These are phyloP conservation scores for Dendroctonus valens DNA, from an alignment of 1,140 invertebrate genomes.

Conservation along the genomic window DNA sequence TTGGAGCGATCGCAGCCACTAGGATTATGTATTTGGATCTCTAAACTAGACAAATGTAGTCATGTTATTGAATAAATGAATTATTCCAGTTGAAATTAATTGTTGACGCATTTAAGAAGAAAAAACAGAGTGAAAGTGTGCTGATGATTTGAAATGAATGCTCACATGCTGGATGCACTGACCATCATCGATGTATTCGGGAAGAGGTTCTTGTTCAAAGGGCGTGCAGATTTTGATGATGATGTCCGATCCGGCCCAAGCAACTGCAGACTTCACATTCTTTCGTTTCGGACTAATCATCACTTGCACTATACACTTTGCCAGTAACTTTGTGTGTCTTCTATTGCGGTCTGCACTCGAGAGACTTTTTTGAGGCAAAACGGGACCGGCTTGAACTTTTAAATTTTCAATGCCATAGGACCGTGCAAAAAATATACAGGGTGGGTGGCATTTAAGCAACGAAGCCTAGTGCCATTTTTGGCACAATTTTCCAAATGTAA, in stretches of 20 bases:
- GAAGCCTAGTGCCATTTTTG: no score
- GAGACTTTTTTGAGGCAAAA: no score
- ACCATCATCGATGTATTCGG: conserved; percentile 37
- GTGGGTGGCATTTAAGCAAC: no score
- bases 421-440: no score
- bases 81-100: no score
- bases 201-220: conserved; percentile 25
- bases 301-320: conserved; percentile 5
- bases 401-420: no score
- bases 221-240: conserved; percentile 38
- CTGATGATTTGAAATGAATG: conserved; percentile 3
- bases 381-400: no score
- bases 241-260: conserved; percentile 42
- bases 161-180: conserved; percentile 45
- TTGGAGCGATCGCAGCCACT: conserved; percentile 79
- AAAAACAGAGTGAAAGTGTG: no score
- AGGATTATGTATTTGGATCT: conserved; percentile 87
- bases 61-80: no score
- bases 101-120: no score
- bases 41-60: background rate
- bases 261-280: conserved; percentile 37
- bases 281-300: conserved; percentile 32
- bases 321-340: background rate
- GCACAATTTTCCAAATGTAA: no score
- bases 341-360: no score